These are phyloP conservation scores for Gastracanthus pulcherrimus DNA, from an alignment of 2,888 invertebrate genomes.

Conservation along the genomic window DNA sequence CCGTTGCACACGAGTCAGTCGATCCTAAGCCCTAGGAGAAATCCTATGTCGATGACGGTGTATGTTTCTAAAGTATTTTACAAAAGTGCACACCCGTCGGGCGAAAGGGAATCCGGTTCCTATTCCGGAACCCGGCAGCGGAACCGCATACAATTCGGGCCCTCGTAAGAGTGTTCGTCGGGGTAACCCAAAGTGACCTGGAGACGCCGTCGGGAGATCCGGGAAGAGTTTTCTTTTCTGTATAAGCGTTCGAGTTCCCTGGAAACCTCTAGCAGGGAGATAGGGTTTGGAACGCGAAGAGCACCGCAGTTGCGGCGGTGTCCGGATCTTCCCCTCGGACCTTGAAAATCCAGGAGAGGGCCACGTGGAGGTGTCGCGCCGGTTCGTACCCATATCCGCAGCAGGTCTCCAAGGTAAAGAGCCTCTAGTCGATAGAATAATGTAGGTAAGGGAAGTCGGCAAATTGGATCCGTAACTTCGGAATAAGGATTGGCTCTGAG, in stretches of 20 bases:
- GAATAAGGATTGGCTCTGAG: constrained; percentile 87
- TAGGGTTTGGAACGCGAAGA: constrained; percentile 79
- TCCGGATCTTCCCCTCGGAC: constrained; percentile 77
- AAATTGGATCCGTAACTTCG: constrained; percentile 84
- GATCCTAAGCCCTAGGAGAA: constrained; percentile 81
- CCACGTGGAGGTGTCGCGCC: constrained; percentile 75
- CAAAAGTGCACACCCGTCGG: constrained; percentile 74
- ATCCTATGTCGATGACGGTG: constrained; percentile 77
- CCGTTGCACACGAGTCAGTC: constrained; percentile 81
- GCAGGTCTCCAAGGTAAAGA: constrained; percentile 85
- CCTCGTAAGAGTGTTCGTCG: constrained; percentile 78
- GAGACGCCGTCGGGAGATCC: constrained; percentile 80
- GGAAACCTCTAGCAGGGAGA: constrained; percentile 80
- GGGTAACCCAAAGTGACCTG: constrained; percentile 79
- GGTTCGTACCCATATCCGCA: constrained; percentile 63
- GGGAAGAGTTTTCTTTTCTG: constrained; percentile 79
- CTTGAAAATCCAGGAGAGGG: constrained; percentile 79
- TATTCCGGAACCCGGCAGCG: constrained; percentile 82
- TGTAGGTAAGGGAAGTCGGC: constrained; percentile 85
- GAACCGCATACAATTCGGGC: constrained; percentile 79
- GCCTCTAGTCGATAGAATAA: constrained; percentile 85
- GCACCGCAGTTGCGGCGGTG: constrained; percentile 78
- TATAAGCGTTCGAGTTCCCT: constrained; percentile 79
- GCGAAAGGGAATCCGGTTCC: constrained; percentile 81
- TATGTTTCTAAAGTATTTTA: constrained; percentile 49